Evolutionary conservation across 2,113 vertebrate genomes (phyloP), one percentile per base, ranked within the genome.

Genomic region (Misgurnus anguillicaudatus): DNA sequence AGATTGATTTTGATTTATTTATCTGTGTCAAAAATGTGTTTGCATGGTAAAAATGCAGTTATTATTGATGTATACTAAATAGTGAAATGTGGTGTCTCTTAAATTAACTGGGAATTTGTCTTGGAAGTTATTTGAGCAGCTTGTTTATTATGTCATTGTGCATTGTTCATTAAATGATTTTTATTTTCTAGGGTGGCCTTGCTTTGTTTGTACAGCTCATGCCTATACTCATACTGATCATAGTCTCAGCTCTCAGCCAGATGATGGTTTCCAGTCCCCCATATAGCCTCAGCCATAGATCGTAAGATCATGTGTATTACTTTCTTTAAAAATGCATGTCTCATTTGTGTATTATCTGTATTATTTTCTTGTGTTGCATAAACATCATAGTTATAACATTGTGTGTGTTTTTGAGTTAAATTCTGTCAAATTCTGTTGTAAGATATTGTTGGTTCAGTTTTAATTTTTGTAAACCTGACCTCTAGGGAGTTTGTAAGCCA

Each of bases 161-260:
- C 58, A 24, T 53, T 38, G 48, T 45, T 73, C 45, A 73, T 58
- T 16, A 42, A 16, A 60, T 38, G 2, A 9, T 89, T 48, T 79
- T 72, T 86, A 41, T 85, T 82, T 81, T 79, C 66, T 86, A 99
- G 98, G 97, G 98, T 85, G 97, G 97, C 65, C 95, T 99, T 89
- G 98, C 98, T 82, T 95, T 98, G 89, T 95, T 99, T 85, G 95
- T 99, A 86, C 98, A 99, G 91, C 87, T 99, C 90, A 95, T 99
- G 95, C 98, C 98, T 86, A 96, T 99, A 87, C 92, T 98, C 84
- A 95, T 98, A 31, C 90, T 99, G 92, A 96, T 99, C 82, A 91
- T 99, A 1, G 95, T 99, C 76, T 99, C 98, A 36, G 92, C 98
- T 72, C 91, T 99, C 82, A 99, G 97, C 86, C 98, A 99, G 79